These are phyloP conservation scores for Chloebia gouldiae DNA, from an alignment of 2,113 vertebrate genomes.

Conservation along the genomic window DNA sequence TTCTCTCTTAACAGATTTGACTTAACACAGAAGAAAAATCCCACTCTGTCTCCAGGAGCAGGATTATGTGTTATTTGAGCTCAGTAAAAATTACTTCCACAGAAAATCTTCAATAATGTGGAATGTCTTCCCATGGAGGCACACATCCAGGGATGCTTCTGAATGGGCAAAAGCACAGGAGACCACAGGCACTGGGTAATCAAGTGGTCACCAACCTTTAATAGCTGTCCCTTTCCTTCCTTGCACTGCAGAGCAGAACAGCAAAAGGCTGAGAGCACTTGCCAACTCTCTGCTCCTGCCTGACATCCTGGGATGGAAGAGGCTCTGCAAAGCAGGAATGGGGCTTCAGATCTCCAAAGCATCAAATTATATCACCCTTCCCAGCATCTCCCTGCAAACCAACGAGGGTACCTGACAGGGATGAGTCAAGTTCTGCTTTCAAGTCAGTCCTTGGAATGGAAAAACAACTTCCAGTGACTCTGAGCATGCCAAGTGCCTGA, in stretches of 20 bases:
- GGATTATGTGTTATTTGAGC: background rate
- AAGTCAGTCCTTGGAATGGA: background rate
- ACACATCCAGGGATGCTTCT: background rate
- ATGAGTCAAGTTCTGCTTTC: background rate
- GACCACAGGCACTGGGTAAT: background rate
- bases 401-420: background rate
- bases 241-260: background rate
- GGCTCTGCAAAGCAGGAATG: background rate
- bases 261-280: fast-evolving
- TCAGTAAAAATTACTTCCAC: background rate
- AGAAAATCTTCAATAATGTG: background rate
- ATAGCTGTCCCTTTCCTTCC: background rate
- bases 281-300: background rate
- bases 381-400: background rate
- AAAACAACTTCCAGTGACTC: background rate
- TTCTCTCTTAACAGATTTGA: background rate
- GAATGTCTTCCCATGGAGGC: background rate
- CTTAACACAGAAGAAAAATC: background rate
- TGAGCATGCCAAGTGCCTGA: background rate
- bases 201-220: background rate
- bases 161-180: background rate
- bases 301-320: background rate
- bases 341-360: background rate
- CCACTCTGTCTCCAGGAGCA: background rate
- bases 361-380: background rate